These are phyloP conservation scores for Lamellibrachia satsuma DNA, from an alignment of 2,888 invertebrate species.

Conservation along the genomic window DNA sequence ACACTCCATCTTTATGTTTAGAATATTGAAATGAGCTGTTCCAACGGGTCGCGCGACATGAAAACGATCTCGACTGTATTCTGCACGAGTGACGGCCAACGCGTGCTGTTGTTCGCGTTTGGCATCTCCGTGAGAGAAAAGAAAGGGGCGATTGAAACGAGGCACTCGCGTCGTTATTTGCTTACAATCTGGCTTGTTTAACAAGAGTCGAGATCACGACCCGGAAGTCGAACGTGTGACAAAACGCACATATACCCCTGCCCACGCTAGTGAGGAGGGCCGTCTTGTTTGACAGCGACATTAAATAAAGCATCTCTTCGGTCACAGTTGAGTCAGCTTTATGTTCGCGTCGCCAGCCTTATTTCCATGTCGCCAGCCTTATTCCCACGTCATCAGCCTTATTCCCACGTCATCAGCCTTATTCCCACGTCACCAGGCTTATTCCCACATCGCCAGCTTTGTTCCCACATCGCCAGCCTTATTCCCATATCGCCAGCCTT, in stretches of 20 bases:
- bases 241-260: neutral
- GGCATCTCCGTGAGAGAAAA: neutral
- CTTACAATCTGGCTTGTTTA: neutral
- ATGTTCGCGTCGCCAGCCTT: neutral
- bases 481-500: neutral
- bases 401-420: neutral
- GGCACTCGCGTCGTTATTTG: neutral
- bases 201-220: neutral
- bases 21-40: slow-evolving; percentile 13
- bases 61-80: neutral
- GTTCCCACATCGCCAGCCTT: neutral
- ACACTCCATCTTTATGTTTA: neutral
- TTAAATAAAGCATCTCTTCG: no score
- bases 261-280: no score
- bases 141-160: neutral
- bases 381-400: neutral
- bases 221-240: neutral
- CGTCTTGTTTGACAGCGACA: no score
- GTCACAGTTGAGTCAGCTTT: no score
- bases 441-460: neutral
- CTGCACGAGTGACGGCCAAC: neutral
- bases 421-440: neutral
- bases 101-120: neutral
- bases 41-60: neutral
- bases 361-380: neutral